phyloP scores from a whole-genome alignment of 2,888 invertebrate genomes.

The Sesia bembeciformis region DNA sequence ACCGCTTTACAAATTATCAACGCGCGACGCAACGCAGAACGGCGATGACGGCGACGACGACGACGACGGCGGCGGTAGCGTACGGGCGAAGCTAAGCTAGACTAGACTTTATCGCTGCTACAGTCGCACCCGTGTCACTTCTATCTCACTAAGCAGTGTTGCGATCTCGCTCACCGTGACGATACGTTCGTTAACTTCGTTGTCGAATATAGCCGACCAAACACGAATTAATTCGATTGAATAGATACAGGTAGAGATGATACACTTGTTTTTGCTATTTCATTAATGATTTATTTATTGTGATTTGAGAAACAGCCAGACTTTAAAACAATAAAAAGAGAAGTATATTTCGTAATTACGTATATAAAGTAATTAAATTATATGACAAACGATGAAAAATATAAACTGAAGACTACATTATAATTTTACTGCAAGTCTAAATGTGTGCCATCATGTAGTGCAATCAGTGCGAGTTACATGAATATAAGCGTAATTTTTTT shows the following conservation, averaged over 20 bases:
- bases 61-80: constrained; percentile 18
- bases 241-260: constrained; percentile 11
- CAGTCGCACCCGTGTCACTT: constrained; percentile 51
- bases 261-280: constrained; percentile 25
- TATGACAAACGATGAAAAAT: too few relatives aligned
- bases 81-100: constrained; percentile 17
- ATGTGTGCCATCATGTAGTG: too few relatives aligned
- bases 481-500: too few relatives aligned
- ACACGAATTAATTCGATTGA: constrained; percentile 35
- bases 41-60: constrained; percentile 23
- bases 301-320: too few relatives aligned
- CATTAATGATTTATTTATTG: constrained; percentile 15
- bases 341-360: too few relatives aligned
- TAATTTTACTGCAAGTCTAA: too few relatives aligned
- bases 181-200: constrained; percentile 35
- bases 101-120: constrained; percentile 38
- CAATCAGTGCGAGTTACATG: too few relatives aligned
- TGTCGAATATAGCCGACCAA: constrained; percentile 44
- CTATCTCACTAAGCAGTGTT: constrained; percentile 31
- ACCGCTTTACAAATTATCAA: constrained; percentile 65
- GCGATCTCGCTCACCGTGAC: constrained; percentile 56
- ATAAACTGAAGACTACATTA: too few relatives aligned
- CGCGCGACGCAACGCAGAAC: constrained; percentile 27
- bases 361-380: too few relatives aligned
- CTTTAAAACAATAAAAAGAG: too few relatives aligned